Evolutionary conservation across 2,113 vertebrate species (phyloP), one percentile per base, ranked within the genome.

Genomic region (Malaclemys terrapin): DNA sequence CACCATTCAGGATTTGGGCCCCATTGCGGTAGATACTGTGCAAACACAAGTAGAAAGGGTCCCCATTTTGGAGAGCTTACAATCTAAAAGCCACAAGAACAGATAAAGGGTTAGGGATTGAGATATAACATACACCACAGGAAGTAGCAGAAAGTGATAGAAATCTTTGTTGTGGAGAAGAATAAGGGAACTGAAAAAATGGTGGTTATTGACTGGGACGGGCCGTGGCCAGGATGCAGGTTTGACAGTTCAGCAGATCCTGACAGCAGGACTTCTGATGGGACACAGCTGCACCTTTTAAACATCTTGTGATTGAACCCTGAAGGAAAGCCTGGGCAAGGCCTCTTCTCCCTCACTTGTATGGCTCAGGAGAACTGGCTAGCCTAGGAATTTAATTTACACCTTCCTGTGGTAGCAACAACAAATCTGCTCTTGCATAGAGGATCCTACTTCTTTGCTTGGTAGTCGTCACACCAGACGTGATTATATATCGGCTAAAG

Each of bases 401-500:
- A 4, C 69, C 7, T 83, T 94, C 3, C 22, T 42, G 2, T 56
- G 82, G 4, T 52, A 90, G 24, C 45, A 88, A 54, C n/a, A 49
- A 27, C 53, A 2, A 56, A 85, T 84, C 80, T 3, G 1, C 2
- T 2, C 57, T 89, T 79, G 10, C 5, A 8, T 88, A 93, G 96
- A 91, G 93, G 57, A 94, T 92, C 95, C 72, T 90, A 5, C 24
- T 97, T 96, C 75, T 80, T 96, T 94, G 56, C 65, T 96, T 95
- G 93, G 94, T 94, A 92, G 87, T 88, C 90, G 12, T 31, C 45
- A 88, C 95, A 84, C 87, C 94, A 96, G 89, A 93, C 69, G 49
- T 93, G 91, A 93, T 96, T 97, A 84, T 79, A 79, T 89, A 96
- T 94, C 95, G 97, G 93, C 94, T 82, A 59, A 95, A 59, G 88